Conservation (phyloP, 2,888 invertebrate species). For the Parelbella ahira region DNA sequence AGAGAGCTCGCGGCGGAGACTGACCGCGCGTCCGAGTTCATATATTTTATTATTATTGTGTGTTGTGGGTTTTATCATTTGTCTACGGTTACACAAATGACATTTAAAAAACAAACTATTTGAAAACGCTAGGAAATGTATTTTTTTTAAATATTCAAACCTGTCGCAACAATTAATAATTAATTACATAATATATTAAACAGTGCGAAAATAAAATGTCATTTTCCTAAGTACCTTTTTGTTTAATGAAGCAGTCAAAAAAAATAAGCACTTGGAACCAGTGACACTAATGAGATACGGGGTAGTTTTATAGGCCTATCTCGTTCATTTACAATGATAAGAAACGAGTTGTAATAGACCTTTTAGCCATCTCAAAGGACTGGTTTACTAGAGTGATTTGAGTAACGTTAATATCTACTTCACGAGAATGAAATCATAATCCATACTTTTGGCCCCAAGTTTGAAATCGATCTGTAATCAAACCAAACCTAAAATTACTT, state of each 20-base stretch:
- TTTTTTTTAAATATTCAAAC: background rate
- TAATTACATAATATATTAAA: background rate
- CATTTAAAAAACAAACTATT: background rate
- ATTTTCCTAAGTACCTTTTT: background rate
- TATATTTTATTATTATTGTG: too few relatives aligned
- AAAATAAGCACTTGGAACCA: background rate
- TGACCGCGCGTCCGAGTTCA: too few relatives aligned
- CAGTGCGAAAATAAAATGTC: background rate
- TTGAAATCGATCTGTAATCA: background rate
- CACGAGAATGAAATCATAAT: background rate
- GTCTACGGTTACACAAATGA: background rate
- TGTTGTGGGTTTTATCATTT: too few relatives aligned
- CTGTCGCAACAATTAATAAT: background rate
- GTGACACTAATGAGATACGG: slow-evolving; percentile 1
- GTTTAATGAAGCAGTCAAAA: background rate
- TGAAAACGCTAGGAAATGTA: background rate
- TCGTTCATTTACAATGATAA: background rate
- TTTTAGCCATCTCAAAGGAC: background rate
- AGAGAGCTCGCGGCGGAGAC: too few relatives aligned
- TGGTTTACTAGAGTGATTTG: background rate
- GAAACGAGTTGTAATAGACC: background rate
- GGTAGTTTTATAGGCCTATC: background rate
- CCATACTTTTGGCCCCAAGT: background rate
- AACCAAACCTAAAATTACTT: too few relatives aligned
- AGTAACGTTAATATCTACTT: background rate